Percentiles rank a stretch among this genome's conserved stretches.
These are phyloP conservation scores for Acanthurus tractus DNA, from an alignment of 2,797 vertebrate species.

Conservation along the genomic window DNA sequence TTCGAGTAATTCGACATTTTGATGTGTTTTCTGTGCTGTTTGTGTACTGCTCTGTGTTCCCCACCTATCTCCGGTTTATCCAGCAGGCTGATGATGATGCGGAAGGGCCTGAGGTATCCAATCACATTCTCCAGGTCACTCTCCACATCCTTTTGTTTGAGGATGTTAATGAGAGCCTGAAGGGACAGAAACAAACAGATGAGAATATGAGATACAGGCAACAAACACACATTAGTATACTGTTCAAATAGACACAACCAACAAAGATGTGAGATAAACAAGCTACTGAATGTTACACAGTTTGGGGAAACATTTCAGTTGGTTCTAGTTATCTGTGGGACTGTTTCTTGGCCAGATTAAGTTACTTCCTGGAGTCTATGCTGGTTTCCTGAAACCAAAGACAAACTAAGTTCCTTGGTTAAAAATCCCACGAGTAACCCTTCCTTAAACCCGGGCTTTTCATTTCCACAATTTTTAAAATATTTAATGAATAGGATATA, in stretches of 20 bases:
- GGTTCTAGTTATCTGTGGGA: neutral
- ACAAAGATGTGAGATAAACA: too few relatives aligned
- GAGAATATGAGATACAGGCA: constrained; percentile 11
- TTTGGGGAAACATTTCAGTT: neutral
- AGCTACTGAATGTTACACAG: neutral
- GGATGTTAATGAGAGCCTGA: constrained; percentile 91
- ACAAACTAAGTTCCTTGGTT: neutral
- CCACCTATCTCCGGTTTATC: constrained; percentile 98
- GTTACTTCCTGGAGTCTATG: neutral
- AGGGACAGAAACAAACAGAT: constrained; percentile 44
- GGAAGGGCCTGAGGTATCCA: constrained; percentile 92
- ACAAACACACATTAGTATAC: constrained; percentile 17
- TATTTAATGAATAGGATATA: neutral
- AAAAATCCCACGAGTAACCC: neutral
- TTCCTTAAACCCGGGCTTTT: neutral
- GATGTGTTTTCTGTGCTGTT: neutral
- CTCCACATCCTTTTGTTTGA: constrained; percentile 89
- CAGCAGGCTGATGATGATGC: constrained; percentile 94
- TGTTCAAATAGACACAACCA: constrained; percentile 30
- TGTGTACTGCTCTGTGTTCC: neutral
- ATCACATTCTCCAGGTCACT: constrained; percentile 86
- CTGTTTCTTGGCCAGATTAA: too few relatives aligned
- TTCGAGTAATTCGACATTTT: neutral
- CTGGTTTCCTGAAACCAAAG: neutral
- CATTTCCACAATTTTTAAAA: neutral